phyloP scores from a whole-genome alignment of 2,797 vertebrate species.

The Anguilla pacifica region DNA sequence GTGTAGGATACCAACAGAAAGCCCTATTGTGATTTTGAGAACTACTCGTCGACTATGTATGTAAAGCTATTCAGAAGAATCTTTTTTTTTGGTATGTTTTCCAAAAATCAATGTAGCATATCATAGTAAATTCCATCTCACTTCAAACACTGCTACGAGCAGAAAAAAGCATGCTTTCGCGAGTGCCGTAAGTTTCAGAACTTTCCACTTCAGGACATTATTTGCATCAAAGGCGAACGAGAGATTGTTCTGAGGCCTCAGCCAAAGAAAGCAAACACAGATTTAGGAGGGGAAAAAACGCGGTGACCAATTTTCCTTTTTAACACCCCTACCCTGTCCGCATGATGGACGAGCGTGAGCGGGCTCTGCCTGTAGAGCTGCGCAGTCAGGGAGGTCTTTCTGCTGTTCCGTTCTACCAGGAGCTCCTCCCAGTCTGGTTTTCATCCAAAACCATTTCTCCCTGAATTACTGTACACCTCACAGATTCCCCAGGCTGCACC shows the following conservation, averaged over 20 bases:
- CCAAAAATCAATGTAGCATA: neutral
- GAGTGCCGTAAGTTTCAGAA: neutral
- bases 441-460: constrained; percentile 17
- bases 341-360: neutral
- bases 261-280: constrained; percentile 40
- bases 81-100: neutral
- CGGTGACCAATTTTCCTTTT: constrained; percentile 27
- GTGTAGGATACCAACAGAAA: neutral
- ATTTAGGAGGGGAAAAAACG: constrained; percentile 32
- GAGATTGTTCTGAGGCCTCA: constrained; percentile 24
- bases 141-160: neutral
- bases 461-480: neutral
- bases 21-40: constrained; percentile 10
- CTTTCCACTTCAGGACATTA: constrained; percentile 28
- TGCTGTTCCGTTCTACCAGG: neutral
- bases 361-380: neutral
- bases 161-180: neutral
- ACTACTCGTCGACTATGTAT: neutral
- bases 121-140: neutral
- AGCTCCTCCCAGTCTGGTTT: neutral
- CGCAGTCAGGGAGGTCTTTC: constrained; percentile 26
- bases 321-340: constrained; percentile 16
- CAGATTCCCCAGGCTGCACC: neutral
- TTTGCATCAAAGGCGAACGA: constrained; percentile 36
- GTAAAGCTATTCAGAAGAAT: neutral